phyloP scores from a whole-genome alignment of 2,888 invertebrate genomes.

The Trilocha varians region DNA sequence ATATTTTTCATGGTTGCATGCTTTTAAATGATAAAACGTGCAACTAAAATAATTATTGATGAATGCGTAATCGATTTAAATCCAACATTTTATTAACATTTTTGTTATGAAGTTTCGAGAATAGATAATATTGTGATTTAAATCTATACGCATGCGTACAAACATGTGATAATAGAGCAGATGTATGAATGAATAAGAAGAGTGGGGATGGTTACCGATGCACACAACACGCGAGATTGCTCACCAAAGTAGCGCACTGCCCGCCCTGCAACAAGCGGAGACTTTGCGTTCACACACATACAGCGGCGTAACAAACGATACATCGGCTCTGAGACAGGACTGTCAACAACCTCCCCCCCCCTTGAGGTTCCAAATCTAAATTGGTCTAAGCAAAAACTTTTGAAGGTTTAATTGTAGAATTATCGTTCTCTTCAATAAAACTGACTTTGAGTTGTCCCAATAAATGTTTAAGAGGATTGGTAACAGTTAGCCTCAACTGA shows the following conservation, averaged over 20 bases:
- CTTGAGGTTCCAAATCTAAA: too few relatives aligned
- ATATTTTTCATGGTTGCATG: constrained; percentile 3
- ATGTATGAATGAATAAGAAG: constrained; percentile 74
- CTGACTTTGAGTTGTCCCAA: too few relatives aligned
- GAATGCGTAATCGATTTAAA: not conserved
- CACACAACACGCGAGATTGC: constrained; percentile 96
- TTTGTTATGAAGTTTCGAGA: not conserved
- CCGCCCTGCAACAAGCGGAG: constrained; percentile 83
- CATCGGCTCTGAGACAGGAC: too few relatives aligned
- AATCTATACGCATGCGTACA: constrained; percentile 47
- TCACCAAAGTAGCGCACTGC: constrained; percentile 95
- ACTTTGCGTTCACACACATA: constrained; percentile 56
- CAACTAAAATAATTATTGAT: not conserved
- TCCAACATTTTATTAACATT: not conserved
- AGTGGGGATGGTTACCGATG: constrained; percentile 92
- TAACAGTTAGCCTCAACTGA: too few relatives aligned
- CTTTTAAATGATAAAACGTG: not conserved
- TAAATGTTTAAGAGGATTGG: too few relatives aligned
- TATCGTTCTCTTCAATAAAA: too few relatives aligned
- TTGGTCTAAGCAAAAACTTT: too few relatives aligned
- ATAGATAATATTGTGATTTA: constrained; percentile 14
- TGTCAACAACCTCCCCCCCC: too few relatives aligned
- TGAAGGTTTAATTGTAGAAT: too few relatives aligned
- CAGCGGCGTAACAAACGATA: constrained; percentile 8
- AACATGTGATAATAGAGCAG: constrained; percentile 61